phyloP scores from a whole-genome alignment of 2,797 vertebrate genomes.

The Iguana delicatissima region DNA sequence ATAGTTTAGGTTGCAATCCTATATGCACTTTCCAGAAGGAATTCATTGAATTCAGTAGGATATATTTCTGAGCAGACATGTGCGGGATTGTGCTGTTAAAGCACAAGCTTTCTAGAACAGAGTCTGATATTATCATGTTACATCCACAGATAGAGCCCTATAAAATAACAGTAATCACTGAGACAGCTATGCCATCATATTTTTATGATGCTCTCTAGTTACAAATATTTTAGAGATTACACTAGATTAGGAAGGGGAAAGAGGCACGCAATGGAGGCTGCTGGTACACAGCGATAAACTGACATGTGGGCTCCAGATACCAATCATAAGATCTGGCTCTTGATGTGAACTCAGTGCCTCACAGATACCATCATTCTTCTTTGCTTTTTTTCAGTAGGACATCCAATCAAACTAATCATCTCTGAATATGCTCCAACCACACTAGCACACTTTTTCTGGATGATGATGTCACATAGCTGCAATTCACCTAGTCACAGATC shows the following conservation, averaged over 20 bases:
- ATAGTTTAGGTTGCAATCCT: neutral
- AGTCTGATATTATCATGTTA: neutral
- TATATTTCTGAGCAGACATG: neutral
- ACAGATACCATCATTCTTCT: constrained; percentile 15
- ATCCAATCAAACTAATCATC: neutral
- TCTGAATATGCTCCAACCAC: neutral
- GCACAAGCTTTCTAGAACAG: neutral
- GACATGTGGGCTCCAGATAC: constrained; percentile 10
- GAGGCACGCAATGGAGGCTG: neutral
- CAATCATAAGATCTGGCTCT: neutral
- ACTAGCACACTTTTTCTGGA: neutral
- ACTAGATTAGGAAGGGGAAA: neutral
- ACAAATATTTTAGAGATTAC: constrained; percentile 14
- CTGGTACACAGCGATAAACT: neutral
- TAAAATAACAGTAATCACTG: neutral
- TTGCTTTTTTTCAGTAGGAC: neutral
- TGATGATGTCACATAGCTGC: neutral
- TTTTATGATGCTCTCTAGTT: neutral
- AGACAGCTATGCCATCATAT: neutral
- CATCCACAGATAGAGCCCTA: neutral
- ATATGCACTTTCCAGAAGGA: too few species aligned
- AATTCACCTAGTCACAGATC: neutral
- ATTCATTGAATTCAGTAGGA: neutral
- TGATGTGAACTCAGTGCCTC: neutral
- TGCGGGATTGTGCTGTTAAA: neutral